Base-by-base conservation (phyloP, 2,888 invertebrate species). In the Cephus spinipes region DNA sequence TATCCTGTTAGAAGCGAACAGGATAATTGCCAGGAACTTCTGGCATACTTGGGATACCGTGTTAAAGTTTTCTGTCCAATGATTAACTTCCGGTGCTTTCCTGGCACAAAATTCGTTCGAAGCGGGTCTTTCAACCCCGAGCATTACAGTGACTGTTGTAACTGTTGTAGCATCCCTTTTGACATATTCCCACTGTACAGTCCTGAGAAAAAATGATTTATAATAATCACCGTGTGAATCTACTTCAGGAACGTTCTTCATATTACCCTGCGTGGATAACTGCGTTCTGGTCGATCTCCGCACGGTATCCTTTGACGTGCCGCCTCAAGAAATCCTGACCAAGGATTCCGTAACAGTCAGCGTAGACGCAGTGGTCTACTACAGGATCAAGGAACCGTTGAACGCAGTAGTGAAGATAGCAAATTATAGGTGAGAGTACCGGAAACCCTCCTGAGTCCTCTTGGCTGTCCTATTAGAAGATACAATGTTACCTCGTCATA, bases 291-390 rank as follows among this genome's bases (percentile, higher is more conserved):
- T 99, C 71, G 98, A 99, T 92, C 93, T 98, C 79, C 94, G 98
- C 81, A 98, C 98, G 0, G 97, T 98, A 0, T 97, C 98, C 0
- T 99, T 98, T 89, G 98, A 98, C 92, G 98, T 99, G 0, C 98
- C 98, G 73, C 98, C 98, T 0, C 98, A 99, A 93, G 98, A 98
- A 94, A 97, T 98, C 34, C 93, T 98, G 77, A 97, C 98, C n/a
- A 96, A 97, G 92, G 98, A 98, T 92, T 97, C 97, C 0, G 98
- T 98, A 40, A 98, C 98, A 0, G 98, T 98, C 0, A 97, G 97
- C 1, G 98, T 98, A 3, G 98, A 98, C 89, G 98, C 98, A 0
- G 96, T 96, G 0, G 96, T 97, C 69, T 97, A 96, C 91, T 97
- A 97, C 90, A 94, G 96, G 82, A 96, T 96, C 81, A 95, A 95